These are phyloP conservation scores for Coranthus polyacanthus DNA, from an alignment of 2,797 vertebrate genomes.

Conservation along the genomic window DNA sequence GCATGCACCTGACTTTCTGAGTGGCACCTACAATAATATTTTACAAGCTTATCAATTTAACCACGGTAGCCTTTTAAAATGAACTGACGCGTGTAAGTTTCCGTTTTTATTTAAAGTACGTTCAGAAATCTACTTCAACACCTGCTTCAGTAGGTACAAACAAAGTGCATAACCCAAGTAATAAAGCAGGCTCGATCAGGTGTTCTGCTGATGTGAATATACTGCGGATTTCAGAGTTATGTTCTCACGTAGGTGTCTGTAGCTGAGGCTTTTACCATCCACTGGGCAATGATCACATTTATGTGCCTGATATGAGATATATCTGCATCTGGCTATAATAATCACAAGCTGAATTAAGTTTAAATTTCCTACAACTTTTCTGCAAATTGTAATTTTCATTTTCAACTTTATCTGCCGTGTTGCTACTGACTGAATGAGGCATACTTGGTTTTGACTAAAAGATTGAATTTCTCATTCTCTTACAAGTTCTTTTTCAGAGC, in stretches of 20 bases:
- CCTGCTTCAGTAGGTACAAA: no score
- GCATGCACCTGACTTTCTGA: neutral
- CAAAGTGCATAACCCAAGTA: no score
- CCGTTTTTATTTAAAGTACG: no score
- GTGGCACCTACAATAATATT: neutral
- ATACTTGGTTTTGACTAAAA: neutral
- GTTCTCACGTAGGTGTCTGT: neutral
- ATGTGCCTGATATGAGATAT: no score
- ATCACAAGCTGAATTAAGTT: neutral
- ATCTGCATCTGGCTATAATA: no score
- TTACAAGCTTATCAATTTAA: no score
- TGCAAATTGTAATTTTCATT: neutral
- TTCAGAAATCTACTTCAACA: no score
- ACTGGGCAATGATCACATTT: no score
- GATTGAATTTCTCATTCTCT: neutral
- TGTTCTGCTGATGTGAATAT: conserved; percentile 6
- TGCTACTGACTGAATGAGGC: neutral
- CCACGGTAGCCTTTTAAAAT: no score
- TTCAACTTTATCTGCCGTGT: neutral
- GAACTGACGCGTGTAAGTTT: no score
- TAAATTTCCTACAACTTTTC: neutral
- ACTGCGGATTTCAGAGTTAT: conserved; percentile 13
- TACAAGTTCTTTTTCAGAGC: conserved; percentile 6
- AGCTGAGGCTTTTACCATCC: no score
- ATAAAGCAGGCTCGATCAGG: no score